Evolutionary conservation across 2,113 vertebrate species (phyloP).

Genomic region (Galeopterus variegatus): DNA sequence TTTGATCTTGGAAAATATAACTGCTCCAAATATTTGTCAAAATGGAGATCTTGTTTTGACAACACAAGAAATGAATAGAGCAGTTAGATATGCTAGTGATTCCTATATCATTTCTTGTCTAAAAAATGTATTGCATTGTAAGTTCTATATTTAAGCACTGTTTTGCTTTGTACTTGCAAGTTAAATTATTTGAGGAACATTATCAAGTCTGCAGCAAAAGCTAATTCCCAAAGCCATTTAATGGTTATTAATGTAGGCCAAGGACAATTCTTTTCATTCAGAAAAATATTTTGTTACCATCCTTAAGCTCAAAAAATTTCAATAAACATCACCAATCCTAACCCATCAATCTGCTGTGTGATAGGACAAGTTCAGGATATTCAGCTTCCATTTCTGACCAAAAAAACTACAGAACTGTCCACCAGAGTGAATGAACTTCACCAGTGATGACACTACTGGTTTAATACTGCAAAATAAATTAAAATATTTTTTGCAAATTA

Average conservation of each 20-base stretch:
- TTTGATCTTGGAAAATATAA: background rate
- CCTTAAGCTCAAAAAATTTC: background rate
- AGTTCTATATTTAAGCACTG: background rate
- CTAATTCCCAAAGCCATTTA: background rate
- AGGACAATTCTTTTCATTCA: background rate
- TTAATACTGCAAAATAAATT: background rate
- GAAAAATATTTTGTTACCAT: background rate
- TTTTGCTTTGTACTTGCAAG: background rate
- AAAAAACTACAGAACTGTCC: background rate
- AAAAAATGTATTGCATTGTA: background rate
- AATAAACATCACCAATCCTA: background rate
- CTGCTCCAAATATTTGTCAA: background rate
- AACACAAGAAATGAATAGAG: background rate
- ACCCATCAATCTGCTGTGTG: background rate
- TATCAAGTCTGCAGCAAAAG: background rate
- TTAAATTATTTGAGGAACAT: background rate
- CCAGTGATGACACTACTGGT: background rate
- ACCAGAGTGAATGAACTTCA: background rate
- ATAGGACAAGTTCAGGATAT: background rate
- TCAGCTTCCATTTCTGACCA: background rate
- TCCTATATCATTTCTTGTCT: background rate
- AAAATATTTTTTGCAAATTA: background rate
- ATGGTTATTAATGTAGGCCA: background rate
- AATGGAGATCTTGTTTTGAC: background rate
- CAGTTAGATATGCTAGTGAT: background rate